These are phyloP conservation scores for Mythimna albipuncta DNA, from an alignment of 2,888 invertebrate species.

Conservation along the genomic window DNA sequence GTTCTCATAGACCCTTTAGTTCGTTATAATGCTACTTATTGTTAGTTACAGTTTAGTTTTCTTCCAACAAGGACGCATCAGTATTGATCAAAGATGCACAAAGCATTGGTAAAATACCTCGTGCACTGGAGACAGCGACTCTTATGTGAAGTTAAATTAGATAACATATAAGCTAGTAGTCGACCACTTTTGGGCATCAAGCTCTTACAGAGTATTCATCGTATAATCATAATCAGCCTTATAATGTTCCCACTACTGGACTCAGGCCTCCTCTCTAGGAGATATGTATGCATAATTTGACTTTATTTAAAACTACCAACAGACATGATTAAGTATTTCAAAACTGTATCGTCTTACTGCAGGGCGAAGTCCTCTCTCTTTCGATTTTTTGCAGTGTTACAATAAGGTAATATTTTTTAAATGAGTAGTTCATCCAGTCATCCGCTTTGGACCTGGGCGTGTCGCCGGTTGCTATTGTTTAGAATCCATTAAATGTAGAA, in stretches of 20 bases:
- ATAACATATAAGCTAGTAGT: neutral
- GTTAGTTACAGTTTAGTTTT: too few relatives aligned
- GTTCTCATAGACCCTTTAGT: neutral
- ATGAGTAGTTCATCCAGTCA: neutral
- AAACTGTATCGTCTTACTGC: neutral
- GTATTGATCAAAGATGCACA: too few relatives aligned
- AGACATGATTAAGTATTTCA: too few relatives aligned
- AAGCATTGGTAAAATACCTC: neutral
- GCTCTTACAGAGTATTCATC: too few relatives aligned
- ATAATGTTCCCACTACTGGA: too few relatives aligned
- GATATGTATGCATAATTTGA: neutral
- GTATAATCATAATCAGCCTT: too few relatives aligned
- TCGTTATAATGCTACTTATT: too few relatives aligned
- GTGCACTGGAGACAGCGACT: neutral
- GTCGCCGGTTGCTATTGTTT: neutral
- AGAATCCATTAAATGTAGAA: too few relatives aligned
- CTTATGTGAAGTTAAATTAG: neutral
- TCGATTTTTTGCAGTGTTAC: neutral
- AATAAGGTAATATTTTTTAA: neutral
- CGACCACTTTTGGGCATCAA: neutral
- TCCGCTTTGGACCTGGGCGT: neutral
- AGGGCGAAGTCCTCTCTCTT: neutral
- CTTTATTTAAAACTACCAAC: neutral
- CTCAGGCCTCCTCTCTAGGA: too few relatives aligned
- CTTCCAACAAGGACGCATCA: too few relatives aligned